Conservation (phyloP, 2,113 vertebrate genomes). For the Myotis lucifugus region DNA sequence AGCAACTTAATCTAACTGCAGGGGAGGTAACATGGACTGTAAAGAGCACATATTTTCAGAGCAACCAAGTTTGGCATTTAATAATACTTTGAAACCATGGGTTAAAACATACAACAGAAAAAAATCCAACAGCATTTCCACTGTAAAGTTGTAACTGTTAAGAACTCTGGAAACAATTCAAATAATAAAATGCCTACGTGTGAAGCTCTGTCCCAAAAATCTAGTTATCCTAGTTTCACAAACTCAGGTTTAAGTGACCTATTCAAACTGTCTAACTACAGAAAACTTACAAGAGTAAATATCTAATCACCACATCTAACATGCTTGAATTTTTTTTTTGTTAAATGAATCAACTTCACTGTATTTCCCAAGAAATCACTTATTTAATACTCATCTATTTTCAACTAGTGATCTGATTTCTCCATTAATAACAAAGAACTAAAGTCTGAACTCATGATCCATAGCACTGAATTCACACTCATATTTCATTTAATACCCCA, state of each 20-base stretch:
- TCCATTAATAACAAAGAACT: slow-evolving; percentile 49
- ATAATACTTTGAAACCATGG: slow-evolving; percentile 33
- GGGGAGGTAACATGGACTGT: slow-evolving; percentile 9
- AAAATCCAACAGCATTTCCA: slow-evolving; percentile 44
- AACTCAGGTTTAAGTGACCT: slow-evolving; percentile 43
- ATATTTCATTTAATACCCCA: slow-evolving; percentile 38
- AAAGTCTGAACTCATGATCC: slow-evolving; percentile 36
- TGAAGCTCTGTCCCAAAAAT: slow-evolving; percentile 25
- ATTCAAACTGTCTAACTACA: slow-evolving; percentile 43
- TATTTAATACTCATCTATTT: slow-evolving; percentile 47
- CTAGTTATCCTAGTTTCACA: slow-evolving; percentile 51
- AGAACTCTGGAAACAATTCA: slow-evolving; percentile 49
- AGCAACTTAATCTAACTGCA: slow-evolving; percentile 35
- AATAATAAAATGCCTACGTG: slow-evolving; percentile 25
- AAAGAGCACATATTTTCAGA: slow-evolving; percentile 63
- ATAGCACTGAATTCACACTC: slow-evolving; percentile 31
- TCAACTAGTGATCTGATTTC: slow-evolving; percentile 41
- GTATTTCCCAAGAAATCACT: slow-evolving; percentile 41
- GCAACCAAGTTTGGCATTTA: slow-evolving; percentile 59
- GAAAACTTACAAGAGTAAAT: slow-evolving; percentile 33
- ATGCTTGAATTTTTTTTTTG: background rate
- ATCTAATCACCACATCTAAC: slow-evolving; percentile 30
- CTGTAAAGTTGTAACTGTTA: slow-evolving; percentile 50
- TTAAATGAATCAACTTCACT: slow-evolving; percentile 4
- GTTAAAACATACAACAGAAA: slow-evolving; percentile 55